These are phyloP conservation scores for Drosophila funebris DNA, from an alignment of 1,140 invertebrate species.

Conservation along the genomic window DNA sequence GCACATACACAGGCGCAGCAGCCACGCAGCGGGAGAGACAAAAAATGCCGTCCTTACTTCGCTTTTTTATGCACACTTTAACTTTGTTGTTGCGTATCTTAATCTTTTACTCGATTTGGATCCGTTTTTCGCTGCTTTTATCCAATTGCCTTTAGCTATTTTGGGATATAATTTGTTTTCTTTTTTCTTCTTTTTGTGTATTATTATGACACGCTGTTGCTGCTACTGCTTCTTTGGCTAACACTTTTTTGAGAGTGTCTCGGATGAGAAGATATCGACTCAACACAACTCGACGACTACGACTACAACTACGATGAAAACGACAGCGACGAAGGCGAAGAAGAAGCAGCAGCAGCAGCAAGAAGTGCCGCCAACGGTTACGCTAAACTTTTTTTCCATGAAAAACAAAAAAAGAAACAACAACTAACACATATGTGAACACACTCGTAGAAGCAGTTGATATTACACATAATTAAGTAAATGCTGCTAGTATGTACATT, in stretches of 20 bases:
- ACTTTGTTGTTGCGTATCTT: constrained; percentile 25
- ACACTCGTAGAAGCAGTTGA: not conserved
- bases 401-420: constrained; percentile 5
- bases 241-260: constrained; percentile 50
- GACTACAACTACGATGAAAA: not conserved
- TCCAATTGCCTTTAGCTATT: not conserved
- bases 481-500: not conserved
- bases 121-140: not conserved
- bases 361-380: constrained; percentile 42
- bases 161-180: not conserved
- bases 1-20: constrained; percentile 25
- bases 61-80: constrained; percentile 17
- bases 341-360: constrained; percentile 25
- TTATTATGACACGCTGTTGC: constrained; percentile 12
- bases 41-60: constrained; percentile 10
- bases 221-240: constrained; percentile 29
- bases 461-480: not conserved
- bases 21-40: constrained; percentile 35
- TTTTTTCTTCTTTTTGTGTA: not conserved
- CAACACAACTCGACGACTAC: constrained; percentile 28
- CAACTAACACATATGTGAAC: not conserved
- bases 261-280: constrained; percentile 49
- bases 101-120: not conserved
- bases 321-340: not conserved
- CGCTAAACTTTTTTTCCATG: constrained; percentile 3